Conservation (phyloP, 2,888 invertebrate species). For the Campoplex capitator region DNA sequence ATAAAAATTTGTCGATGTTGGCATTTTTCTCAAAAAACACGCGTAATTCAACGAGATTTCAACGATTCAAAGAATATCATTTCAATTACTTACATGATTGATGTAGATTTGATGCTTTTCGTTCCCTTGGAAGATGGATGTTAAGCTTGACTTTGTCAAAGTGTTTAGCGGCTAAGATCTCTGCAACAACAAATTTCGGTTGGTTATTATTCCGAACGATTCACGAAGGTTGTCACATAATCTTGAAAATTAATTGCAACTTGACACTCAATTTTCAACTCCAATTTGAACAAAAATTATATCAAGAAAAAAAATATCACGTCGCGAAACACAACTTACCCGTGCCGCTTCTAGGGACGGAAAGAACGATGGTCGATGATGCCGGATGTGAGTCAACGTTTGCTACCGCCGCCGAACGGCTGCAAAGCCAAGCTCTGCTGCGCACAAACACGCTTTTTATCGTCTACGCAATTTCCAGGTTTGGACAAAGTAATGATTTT, state of each 20-base stretch:
- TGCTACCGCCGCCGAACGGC: constrained; percentile 16
- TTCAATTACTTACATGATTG: constrained; percentile 77
- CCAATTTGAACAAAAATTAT: constrained; percentile 4
- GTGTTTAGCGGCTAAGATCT: constrained; percentile 74
- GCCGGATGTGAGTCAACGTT: constrained; percentile 72
- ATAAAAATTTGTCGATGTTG: constrained; percentile 5
- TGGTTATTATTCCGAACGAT: constrained; percentile 33
- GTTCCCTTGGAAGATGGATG: constrained; percentile 71
- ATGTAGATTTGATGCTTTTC: constrained; percentile 70
- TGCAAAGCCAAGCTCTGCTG: constrained; percentile 36
- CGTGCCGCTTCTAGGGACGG: constrained; percentile 79
- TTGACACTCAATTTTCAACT: background rate
- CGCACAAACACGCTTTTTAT: constrained; percentile 39
- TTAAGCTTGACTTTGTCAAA: constrained; percentile 45
- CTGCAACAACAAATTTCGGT: constrained; percentile 71
- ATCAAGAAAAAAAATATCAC: background rate
- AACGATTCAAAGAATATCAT: constrained; percentile 7
- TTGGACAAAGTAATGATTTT: constrained; percentile 70
- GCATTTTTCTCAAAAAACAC: background rate
- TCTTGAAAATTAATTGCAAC: background rate
- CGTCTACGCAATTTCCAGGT: constrained; percentile 45
- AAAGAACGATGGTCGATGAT: constrained; percentile 77
- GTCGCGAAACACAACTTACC: constrained; percentile 75
- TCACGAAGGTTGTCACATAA: background rate
- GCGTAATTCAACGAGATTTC: background rate